Conservation (phyloP, 2,797 vertebrate genomes). For the Falco peregrinus region DNA sequence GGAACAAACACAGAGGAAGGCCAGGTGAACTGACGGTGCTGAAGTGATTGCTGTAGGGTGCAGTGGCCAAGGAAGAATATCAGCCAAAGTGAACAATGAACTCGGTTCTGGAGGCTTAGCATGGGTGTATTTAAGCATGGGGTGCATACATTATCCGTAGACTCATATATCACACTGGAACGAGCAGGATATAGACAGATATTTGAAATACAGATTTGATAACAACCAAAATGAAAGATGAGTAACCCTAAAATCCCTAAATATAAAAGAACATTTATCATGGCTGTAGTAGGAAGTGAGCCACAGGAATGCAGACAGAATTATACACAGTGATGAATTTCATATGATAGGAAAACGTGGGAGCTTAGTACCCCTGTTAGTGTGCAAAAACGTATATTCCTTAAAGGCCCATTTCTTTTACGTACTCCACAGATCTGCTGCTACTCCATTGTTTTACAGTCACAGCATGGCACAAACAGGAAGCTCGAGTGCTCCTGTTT, state of each 20-base stretch:
- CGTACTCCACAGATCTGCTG: not conserved
- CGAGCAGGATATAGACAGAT: not conserved
- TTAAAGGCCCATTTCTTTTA: not conserved
- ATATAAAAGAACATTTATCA: constrained; percentile 52
- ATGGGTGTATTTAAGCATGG: not conserved
- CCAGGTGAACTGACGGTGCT: not conserved
- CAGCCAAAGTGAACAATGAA: not conserved
- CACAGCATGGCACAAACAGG: not conserved
- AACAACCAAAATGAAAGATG: constrained; percentile 68
- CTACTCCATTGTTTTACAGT: not conserved
- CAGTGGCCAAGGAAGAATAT: not conserved
- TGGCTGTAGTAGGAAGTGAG: constrained; percentile 47
- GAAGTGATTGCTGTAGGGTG: not conserved
- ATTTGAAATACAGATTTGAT: constrained; percentile 62
- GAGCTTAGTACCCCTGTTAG: not conserved
- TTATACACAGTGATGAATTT: constrained; percentile 20
- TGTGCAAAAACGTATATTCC: not conserved
- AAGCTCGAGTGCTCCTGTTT: not conserved
- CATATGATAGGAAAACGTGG: not conserved
- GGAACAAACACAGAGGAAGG: not conserved
- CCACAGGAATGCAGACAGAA: constrained; percentile 25
- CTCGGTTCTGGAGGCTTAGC: not conserved
- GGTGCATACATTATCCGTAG: not conserved
- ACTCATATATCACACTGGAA: not conserved
- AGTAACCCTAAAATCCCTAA: constrained; percentile 59